Evolutionary conservation across 2,888 invertebrate genomes (phyloP).

Genomic region (Lobophora halterata): DNA sequence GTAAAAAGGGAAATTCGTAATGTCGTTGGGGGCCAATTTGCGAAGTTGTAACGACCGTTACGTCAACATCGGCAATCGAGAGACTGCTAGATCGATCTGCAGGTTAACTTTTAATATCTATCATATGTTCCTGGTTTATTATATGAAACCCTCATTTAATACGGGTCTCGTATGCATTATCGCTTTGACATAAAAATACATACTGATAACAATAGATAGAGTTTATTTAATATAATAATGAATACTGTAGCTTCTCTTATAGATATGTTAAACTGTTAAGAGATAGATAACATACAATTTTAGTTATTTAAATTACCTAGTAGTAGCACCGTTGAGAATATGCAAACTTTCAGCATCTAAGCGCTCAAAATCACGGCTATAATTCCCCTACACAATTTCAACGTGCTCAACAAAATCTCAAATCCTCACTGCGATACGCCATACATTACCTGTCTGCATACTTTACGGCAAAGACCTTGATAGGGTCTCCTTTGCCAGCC

Average conservation of each 20-base stretch:
- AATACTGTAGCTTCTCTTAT: too few species aligned
- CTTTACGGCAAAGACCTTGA: constrained; percentile 34
- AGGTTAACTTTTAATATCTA: constrained; percentile 1
- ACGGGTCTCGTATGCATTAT: too few species aligned
- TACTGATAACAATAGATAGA: too few species aligned
- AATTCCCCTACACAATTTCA: constrained; percentile 19
- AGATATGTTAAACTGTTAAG: too few species aligned
- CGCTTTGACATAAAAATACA: too few species aligned
- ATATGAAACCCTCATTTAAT: too few species aligned
- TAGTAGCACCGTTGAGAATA: too few species aligned
- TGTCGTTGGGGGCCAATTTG: constrained; percentile 57
- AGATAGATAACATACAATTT: too few species aligned
- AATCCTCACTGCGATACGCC: constrained; percentile 38
- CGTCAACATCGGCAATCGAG: constrained; percentile 34
- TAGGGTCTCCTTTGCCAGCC: constrained; percentile 5
- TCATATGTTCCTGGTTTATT: too few species aligned
- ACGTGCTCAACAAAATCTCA: constrained; percentile 27
- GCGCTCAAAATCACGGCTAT: constrained; percentile 22
- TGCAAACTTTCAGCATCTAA: constrained; percentile 4
- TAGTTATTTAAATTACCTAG: too few species aligned
- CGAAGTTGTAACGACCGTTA: constrained; percentile 67
- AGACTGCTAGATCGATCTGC: constrained; percentile 4
- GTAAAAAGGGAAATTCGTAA: constrained; percentile 55
- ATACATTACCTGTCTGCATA: constrained; percentile 49
- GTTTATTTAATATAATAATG: too few species aligned